A percentile compares a stretch with the other conserved stretches of the same genome.
Evolutionary conservation across 2,797 vertebrate genomes (phyloP).

Genomic region (Sylvia borin): DNA sequence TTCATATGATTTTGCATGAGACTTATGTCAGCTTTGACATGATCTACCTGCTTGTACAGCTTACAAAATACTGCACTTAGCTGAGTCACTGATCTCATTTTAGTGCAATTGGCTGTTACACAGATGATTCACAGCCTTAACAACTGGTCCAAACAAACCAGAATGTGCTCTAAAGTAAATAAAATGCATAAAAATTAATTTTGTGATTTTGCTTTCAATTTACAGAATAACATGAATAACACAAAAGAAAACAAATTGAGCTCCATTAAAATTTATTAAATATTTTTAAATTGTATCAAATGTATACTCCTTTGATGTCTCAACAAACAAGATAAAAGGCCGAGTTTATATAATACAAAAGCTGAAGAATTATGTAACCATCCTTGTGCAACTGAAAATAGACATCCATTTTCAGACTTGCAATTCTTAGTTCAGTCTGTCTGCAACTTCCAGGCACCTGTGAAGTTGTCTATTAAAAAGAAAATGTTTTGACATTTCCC

Average conservation of each 20-base stretch:
- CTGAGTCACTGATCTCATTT: background rate
- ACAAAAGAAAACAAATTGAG: background rate
- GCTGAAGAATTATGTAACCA: background rate
- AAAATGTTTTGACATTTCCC: constrained; percentile 41
- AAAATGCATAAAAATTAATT: background rate
- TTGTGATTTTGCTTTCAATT: background rate
- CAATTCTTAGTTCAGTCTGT: background rate
- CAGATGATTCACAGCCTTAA: background rate
- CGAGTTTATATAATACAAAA: background rate
- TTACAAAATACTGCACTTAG: background rate
- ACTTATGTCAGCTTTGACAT: background rate
- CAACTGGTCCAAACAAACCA: background rate
- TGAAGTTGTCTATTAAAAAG: constrained; percentile 4
- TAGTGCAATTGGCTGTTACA: background rate
- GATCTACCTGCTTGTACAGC: background rate
- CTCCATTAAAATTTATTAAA: background rate
- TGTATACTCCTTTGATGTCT: background rate
- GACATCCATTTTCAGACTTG: background rate
- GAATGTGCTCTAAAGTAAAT: background rate
- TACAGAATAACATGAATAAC: background rate
- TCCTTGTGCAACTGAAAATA: background rate
- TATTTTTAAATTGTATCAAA: background rate
- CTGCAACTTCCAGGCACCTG: background rate
- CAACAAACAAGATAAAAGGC: background rate
- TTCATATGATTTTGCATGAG: background rate